Conservation (phyloP, 92 coral and sea anemone genomes). For the Desmophyllum pertusum region DNA sequence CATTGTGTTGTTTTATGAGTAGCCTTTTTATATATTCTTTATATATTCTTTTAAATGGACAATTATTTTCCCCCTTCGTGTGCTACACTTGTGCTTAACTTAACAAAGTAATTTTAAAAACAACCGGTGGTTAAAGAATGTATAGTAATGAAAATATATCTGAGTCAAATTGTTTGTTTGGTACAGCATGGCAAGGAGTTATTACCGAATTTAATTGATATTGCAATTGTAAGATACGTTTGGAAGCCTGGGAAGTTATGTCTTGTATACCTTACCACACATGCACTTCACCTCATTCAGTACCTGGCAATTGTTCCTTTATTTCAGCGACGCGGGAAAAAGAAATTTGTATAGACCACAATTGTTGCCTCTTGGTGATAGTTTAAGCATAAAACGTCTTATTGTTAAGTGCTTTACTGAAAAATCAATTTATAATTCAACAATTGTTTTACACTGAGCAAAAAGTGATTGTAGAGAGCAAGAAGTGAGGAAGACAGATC, state of each 20-base stretch:
- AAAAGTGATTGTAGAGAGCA: background rate
- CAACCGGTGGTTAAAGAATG: no score
- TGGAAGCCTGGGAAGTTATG: background rate
- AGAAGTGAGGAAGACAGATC: no score
- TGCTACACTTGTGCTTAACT: no score
- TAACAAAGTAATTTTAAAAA: no score
- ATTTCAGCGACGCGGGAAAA: background rate
- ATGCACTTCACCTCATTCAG: background rate
- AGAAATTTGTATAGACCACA: background rate
- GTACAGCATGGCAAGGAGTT: no score
- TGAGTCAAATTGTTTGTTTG: no score
- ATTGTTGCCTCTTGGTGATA: background rate
- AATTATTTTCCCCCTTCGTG: no score
- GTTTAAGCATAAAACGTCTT: background rate
- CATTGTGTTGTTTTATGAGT: no score
- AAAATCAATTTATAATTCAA: background rate
- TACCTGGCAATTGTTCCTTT: background rate
- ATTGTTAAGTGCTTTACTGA: background rate
- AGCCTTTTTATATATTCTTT: no score
- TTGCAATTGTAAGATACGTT: background rate
- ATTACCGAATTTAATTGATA: background rate
- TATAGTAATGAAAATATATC: no score
- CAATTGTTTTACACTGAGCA: background rate
- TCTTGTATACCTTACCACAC: background rate
- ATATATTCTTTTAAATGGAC: no score